Percentiles rank a stretch among this genome's conserved stretches.
phyloP scores from a whole-genome alignment of 2,797 vertebrate genomes.

The Alectoris magna region DNA sequence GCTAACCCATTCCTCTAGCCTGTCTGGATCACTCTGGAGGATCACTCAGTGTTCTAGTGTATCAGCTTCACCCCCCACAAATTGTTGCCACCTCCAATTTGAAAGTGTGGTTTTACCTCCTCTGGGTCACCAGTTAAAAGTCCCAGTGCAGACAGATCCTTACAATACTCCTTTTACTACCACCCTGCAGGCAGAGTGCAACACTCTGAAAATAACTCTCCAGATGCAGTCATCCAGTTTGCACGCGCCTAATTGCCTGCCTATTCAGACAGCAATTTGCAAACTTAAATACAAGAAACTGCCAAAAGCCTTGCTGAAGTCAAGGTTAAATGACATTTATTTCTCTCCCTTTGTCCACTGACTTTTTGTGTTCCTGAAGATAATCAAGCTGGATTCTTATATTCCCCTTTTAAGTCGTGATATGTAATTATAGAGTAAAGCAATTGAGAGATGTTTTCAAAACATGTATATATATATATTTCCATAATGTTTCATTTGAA shows the following conservation, averaged over 20 bases:
- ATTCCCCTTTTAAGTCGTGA: background rate
- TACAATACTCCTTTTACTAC: background rate
- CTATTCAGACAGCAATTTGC: background rate
- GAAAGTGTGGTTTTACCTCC: background rate
- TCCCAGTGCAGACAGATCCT: background rate
- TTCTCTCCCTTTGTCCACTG: background rate
- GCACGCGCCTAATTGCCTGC: background rate
- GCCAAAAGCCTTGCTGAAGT: background rate
- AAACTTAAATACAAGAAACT: background rate
- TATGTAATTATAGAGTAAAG: background rate
- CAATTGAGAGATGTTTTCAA: slow-evolving; percentile 20
- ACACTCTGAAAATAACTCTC: background rate
- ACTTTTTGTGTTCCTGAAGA: background rate
- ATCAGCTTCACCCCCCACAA: background rate
- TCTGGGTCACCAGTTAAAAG: background rate
- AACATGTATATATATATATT: background rate
- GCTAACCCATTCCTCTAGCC: background rate
- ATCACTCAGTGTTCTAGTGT: background rate
- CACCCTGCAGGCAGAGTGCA: background rate
- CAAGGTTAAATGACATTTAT: background rate
- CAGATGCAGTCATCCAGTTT: background rate
- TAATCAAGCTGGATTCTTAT: background rate
- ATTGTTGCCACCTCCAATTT: background rate
- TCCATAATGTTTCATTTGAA: slow-evolving; percentile 27
- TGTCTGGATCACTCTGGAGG: background rate